A percentile compares a stretch with the other conserved stretches of the same genome.
phyloP scores from a whole-genome alignment of 2,797 vertebrate species.

The Tiaroga cobitis region DNA sequence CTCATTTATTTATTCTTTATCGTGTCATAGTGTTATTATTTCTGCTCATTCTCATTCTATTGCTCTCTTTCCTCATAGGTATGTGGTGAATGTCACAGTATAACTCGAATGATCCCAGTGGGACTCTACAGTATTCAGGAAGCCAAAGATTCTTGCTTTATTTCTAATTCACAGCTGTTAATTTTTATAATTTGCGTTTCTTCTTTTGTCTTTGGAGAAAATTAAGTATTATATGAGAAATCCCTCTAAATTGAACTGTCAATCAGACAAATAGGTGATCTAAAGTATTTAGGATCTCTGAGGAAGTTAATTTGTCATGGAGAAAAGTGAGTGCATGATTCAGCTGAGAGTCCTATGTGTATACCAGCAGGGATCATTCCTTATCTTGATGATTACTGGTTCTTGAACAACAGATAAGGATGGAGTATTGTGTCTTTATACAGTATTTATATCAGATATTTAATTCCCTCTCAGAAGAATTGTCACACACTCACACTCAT shows the following conservation, averaged over 20 bases:
- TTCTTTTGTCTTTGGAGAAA: constrained; percentile 9
- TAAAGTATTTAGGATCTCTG: constrained; percentile 14
- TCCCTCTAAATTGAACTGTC: constrained; percentile 10
- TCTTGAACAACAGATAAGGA: neutral
- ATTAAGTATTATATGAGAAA: constrained; percentile 4
- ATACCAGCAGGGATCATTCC: neutral
- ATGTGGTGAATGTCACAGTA: constrained; percentile 8
- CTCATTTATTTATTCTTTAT: constrained; percentile 51
- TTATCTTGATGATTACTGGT: neutral
- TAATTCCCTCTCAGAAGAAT: neutral
- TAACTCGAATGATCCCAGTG: constrained; percentile 20
- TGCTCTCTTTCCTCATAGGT: constrained; percentile 5
- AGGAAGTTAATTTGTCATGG: neutral
- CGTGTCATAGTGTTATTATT: constrained; percentile 1
- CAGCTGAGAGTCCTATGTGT: neutral
- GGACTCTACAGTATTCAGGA: neutral
- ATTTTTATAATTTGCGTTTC: constrained; percentile 17
- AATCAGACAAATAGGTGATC: constrained; percentile 18
- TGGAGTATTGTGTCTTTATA: neutral
- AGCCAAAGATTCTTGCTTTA: constrained; percentile 9
- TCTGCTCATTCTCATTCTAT: constrained; percentile 17
- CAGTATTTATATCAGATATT: neutral
- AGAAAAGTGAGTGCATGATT: neutral
- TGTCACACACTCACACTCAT: constrained; percentile 15
- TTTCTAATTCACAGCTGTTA: neutral